Evolutionary conservation across 2,113 vertebrate genomes (phyloP), one percentile per base, ranked within the genome.

Genomic region (Oenanthe melanoleuca): DNA sequence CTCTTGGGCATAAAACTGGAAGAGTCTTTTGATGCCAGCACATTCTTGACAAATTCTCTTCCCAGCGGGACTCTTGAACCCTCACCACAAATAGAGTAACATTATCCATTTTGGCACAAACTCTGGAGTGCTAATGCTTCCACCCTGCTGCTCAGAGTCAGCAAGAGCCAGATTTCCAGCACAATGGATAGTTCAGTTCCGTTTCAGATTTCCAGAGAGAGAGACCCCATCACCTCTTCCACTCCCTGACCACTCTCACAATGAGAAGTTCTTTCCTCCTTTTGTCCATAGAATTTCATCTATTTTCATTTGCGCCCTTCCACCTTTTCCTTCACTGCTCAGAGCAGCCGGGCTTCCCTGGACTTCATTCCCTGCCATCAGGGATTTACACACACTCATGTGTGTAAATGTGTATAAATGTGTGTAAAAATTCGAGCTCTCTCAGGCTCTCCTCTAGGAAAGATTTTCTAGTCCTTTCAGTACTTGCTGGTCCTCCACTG

Each of bases 341-440:
- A 20, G 37, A 42, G 19, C 1, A 42, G 16, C 22, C 1, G 0
- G 15, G 11, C 4, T 42, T 42, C 29, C 29, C 38, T n/a, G 2
- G 6, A 33, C 8, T 14, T n/a, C 5, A 42, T 42, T 14, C 29
- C 5, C 23, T 55, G 37, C 23, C 38, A 25, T 19, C 69, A 33
- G 15, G 22, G 11, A 55, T 55, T 40, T 31, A 23, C 34, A 40
- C 21, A 31, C 5, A 40, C 34, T 70, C 7, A 9, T 31, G 8
- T 12, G 6, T 21, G 44, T 45, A 45, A 45, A 45, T 45, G 20
- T 45, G 19, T 45, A n/a, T n/a, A n/a, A n/a, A n/a, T n/a, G n/a
- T n/a, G n/a, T n/a, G 44, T 45, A 45, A 45, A 45, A 55, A 40
- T 75, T 26, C 20, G 26, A 47, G 26, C 20, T 37, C 8, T 31